phyloP scores from a whole-genome alignment of 2,797 vertebrate genomes.

The Molossus molossus region DNA sequence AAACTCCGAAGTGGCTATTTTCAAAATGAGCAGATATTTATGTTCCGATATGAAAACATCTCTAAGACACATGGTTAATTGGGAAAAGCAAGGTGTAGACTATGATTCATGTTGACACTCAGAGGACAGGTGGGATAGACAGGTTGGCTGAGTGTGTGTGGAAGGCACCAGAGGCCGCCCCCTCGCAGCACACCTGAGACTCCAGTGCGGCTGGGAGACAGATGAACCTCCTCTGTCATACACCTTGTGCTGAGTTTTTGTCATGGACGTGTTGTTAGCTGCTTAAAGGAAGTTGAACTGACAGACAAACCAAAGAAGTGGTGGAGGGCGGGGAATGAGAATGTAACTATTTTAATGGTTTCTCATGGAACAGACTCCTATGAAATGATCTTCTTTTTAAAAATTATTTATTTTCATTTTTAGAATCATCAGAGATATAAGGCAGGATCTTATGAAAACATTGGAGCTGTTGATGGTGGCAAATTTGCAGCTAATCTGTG shows the following conservation, averaged over 20 bases:
- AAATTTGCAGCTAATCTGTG: not conserved
- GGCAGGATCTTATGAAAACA: not conserved
- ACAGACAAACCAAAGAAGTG: not conserved
- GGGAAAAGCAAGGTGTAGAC: not conserved
- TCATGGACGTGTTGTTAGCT: not conserved
- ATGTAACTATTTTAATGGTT: not conserved
- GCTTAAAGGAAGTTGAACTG: not conserved
- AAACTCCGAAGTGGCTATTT: not conserved
- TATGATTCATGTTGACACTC: not conserved
- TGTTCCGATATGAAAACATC: not conserved
- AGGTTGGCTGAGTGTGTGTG: not conserved
- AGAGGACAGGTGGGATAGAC: not conserved
- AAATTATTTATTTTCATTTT: not conserved
- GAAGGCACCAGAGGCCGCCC: not conserved
- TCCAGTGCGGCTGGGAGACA: not conserved
- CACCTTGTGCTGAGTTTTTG: not conserved
- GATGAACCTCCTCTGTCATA: not conserved
- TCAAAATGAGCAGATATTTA: slow-evolving; percentile 27
- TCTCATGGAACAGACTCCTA: not conserved
- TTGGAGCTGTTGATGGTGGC: not conserved
- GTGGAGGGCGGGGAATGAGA: not conserved
- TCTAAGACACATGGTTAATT: not conserved
- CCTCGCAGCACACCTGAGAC: not conserved
- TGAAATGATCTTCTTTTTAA: not conserved
- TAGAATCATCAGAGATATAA: not conserved